Evolutionary conservation across 1,140 invertebrate species (phyloP), one percentile per base, ranked within the genome.

Genomic region (Zelostemma sp.): DNA sequence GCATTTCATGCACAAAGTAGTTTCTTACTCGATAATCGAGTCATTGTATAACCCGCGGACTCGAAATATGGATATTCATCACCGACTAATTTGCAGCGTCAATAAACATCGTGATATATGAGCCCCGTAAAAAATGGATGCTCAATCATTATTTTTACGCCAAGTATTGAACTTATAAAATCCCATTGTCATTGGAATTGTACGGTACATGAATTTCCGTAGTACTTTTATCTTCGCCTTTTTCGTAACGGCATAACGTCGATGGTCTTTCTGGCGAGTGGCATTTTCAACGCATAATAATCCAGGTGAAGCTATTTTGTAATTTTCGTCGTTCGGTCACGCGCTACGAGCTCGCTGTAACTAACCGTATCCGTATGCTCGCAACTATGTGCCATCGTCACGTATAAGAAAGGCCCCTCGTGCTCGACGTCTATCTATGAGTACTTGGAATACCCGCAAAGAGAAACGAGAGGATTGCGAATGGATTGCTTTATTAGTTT

Each of bases 311-410:
- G 64, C 51, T 70, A 73, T 76, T 68, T 73, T 63, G 65, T 73
- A 72, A 76, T 76, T 75, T 71, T 67, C 71, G 67, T 75, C 58
- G 67, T 25, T 73, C 58, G 71, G 73, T 76, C 75, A 76, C 64
- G 74, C 57, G 66, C 63, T 51, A 63, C 69, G 62, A 68, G 57
- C 60, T 38, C 49, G 54, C 70, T 68, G 73, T 75, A 73, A 73
- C 73, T 73, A 75, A 76, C 71, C 71, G 75, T 73, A 61, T 73
- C 73, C 68, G 64, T 67, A 64, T 57, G 61, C 46, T 35, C 45
- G 57, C 60, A 65, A 68, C 71, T 73, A 74, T 56, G 73, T 72
- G 68, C 59, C 71, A 66, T 65, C 59, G 62, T 74, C 73, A 73
- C 73, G 66, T 73, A 75, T 49, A 50, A 41, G 45, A 33, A 50